A percentile compares a stretch with the other conserved stretches of the same genome.
phyloP scores from a whole-genome alignment of 1,140 invertebrate genomes.

The Cyclina sinensis region DNA sequence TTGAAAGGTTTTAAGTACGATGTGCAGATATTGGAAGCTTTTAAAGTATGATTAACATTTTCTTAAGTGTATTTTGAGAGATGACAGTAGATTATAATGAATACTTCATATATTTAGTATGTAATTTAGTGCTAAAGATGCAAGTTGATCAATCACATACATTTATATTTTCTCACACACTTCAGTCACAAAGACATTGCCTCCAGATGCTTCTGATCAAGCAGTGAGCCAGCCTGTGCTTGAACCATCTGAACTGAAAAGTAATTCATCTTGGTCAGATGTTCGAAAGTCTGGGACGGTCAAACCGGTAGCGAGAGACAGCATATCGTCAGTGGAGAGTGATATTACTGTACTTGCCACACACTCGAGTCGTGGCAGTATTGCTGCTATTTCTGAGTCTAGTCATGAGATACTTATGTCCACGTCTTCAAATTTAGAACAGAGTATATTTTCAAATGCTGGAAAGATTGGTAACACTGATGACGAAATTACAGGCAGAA shows the following conservation, averaged over 20 bases:
- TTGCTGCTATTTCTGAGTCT: slow-evolving; percentile 77
- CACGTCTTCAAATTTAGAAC: neutral
- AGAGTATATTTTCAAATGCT: neutral
- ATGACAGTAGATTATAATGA: no score
- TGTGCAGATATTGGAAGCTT: no score
- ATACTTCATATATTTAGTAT: no score
- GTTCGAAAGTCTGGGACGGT: slow-evolving; percentile 23
- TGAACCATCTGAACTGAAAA: neutral
- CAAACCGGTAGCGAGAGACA: neutral
- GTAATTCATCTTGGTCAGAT: slow-evolving; percentile 65
- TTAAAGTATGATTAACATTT: no score
- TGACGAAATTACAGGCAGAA: neutral
- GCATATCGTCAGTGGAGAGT: slow-evolving; percentile 78
- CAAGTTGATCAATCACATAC: no score
- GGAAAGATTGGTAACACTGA: neutral
- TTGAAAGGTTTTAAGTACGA: no score
- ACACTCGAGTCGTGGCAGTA: slow-evolving; percentile 80
- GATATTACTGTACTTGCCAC: slow-evolving; percentile 82
- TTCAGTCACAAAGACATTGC: no score
- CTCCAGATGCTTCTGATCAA: neutral
- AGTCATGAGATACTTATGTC: slow-evolving; percentile 32
- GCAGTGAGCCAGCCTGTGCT: neutral
- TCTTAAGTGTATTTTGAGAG: no score
- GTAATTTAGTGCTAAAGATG: no score
- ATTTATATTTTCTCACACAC: no score